Evolutionary conservation across 2,888 invertebrate species (phyloP), one percentile per base, ranked within the genome.

Genomic region (Trissonchulus sp.): DNA sequence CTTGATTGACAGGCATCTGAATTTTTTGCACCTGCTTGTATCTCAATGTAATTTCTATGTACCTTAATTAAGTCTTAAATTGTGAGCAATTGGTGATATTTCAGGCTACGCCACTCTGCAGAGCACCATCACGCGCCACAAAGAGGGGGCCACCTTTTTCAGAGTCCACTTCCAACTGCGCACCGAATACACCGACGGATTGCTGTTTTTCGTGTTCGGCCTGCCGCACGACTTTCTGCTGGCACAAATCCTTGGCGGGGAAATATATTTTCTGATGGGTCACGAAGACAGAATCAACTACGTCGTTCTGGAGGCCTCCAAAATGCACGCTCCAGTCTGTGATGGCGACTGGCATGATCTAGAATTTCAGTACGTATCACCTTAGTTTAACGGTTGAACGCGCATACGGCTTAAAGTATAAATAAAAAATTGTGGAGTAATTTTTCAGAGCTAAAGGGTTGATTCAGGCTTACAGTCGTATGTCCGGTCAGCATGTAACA

Each of bases 351-450:
- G 68, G 68, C 68, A 65, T 28, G 18, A 30, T 30, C 8, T 65
- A 15, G 68, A 65, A 34, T 65, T 65, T 65, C 68, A 65, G 68
- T 65, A 34, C 8, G 68, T 30, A 28, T 65, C 23, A n/a, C n/a
- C n/a, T n/a, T n/a, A n/a, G n/a, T n/a, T n/a, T n/a, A n/a, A n/a
- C n/a, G n/a, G n/a, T n/a, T n/a, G n/a, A n/a, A n/a, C n/a, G n/a
- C n/a, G n/a, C n/a, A n/a, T n/a, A n/a, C n/a, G n/a, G n/a, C n/a
- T n/a, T n/a, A n/a, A n/a, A n/a, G n/a, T n/a, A n/a, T n/a, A n/a
- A n/a, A n/a, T n/a, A n/a, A n/a, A n/a, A n/a, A n/a, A n/a, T n/a
- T n/a, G n/a, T n/a, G n/a, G n/a, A n/a, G n/a, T n/a, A n/a, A n/a
- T n/a, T n/a, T n/a, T n/a, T n/a, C n/a, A n/a, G n/a, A n/a, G n/a